phyloP scores from a whole-genome alignment of 2,888 invertebrate species.

The Pilophorus perplexus region DNA sequence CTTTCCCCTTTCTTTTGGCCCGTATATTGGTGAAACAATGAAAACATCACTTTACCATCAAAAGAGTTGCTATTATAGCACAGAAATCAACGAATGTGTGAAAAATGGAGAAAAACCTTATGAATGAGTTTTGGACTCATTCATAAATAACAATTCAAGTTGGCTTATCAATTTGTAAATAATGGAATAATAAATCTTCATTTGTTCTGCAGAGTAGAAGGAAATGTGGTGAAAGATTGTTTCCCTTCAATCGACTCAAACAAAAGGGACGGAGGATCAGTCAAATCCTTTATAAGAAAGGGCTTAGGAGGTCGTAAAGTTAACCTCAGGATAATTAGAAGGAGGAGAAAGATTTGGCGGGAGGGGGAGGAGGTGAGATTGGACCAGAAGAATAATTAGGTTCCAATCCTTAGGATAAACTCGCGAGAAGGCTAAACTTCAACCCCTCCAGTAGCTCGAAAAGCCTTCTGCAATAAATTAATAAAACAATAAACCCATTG shows the following conservation, averaged over 20 bases:
- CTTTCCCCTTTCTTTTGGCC: neutral
- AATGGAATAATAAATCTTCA: no score
- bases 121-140: no score
- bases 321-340: constrained; percentile 17
- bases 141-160: no score
- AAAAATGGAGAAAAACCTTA: no score
- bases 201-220: no score
- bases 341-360: no score
- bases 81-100: no score
- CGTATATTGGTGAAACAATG: no score
- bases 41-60: no score
- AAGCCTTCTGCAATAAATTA: constrained; percentile 30
- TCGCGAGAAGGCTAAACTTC: constrained; percentile 24
- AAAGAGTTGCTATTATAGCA: no score
- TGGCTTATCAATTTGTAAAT: no score
- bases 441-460: neutral
- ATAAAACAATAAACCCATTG: constrained; percentile 40
- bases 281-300: constrained; percentile 20
- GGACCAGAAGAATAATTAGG: constrained; percentile 30
- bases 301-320: constrained; percentile 20
- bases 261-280: constrained; percentile 10
- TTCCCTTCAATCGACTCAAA: constrained; percentile 2
- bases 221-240: no score
- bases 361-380: neutral
- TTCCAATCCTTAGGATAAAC: constrained; percentile 33